These are phyloP conservation scores for Eulemur mongoz DNA, from an alignment of 2,797 vertebrate genomes.

Conservation along the genomic window DNA sequence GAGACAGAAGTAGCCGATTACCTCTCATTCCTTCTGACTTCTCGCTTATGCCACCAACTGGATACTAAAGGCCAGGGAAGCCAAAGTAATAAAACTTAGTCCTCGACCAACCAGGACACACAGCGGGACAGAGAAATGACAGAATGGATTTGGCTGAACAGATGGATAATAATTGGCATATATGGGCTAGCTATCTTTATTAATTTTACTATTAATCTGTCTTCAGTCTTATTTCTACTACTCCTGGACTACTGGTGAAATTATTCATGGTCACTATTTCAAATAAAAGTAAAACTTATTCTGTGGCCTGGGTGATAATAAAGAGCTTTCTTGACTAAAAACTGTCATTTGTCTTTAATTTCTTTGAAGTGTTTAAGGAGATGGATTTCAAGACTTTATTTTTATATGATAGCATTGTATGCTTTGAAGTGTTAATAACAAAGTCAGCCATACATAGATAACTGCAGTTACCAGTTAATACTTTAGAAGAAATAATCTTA, in stretches of 20 bases:
- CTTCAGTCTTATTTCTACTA: background rate
- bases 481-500: background rate
- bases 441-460: background rate
- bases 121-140: background rate
- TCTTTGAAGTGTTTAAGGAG: background rate
- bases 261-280: background rate
- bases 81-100: background rate
- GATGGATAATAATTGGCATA: background rate
- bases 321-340: background rate
- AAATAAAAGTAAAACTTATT: conserved; percentile 22
- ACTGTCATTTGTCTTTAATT: background rate
- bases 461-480: background rate
- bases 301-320: background rate
- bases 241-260: background rate
- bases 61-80: background rate
- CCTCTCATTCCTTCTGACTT: background rate
- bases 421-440: background rate
- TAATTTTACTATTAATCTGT: background rate
- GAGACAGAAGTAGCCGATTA: background rate
- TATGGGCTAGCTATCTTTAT: background rate
- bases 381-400: background rate
- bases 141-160: background rate
- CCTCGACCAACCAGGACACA: background rate
- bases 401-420: background rate
- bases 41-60: background rate